A percentile compares a stretch with the other conserved stretches of the same genome.
These are phyloP conservation scores for Agraylea sexmaculata DNA, from an alignment of 1,140 invertebrate species.

Conservation along the genomic window DNA sequence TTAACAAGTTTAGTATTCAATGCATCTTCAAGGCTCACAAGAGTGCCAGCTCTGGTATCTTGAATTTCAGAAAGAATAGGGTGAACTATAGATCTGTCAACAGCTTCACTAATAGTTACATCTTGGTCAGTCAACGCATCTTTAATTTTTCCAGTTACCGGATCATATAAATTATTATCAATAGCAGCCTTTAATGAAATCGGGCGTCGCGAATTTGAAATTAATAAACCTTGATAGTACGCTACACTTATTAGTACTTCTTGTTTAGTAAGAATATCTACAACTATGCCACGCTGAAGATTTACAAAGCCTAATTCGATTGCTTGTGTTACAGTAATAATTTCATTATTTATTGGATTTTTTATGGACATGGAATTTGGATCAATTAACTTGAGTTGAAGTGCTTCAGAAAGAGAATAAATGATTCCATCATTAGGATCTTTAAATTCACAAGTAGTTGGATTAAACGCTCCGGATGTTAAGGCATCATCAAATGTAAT, in stretches of 20 bases:
- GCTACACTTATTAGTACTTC: conserved; percentile 57
- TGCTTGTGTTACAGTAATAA: conserved; percentile 59
- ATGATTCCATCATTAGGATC: conserved; percentile 48
- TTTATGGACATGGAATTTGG: conserved; percentile 57
- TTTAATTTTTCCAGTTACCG: conserved; percentile 54
- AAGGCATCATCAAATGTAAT: conserved; percentile 53
- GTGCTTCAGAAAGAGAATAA: conserved; percentile 56
- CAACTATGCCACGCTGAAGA: conserved; percentile 55
- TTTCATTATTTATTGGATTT: conserved; percentile 57
- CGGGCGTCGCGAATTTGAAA: conserved; percentile 51
- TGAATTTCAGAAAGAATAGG: conserved; percentile 71
- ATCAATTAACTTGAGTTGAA: conserved; percentile 62
- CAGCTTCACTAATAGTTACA: conserved; percentile 60
- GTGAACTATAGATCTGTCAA: conserved; percentile 69
- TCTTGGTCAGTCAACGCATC: conserved; percentile 58
- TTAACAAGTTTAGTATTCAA: conserved; percentile 55
- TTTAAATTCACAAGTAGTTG: conserved; percentile 48
- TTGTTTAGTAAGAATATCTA: conserved; percentile 54
- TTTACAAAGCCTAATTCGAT: conserved; percentile 67
- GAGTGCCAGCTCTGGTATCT: conserved; percentile 57
- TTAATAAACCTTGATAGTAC: conserved; percentile 56
- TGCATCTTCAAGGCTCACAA: conserved; percentile 56
- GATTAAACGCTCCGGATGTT: conserved; percentile 51
- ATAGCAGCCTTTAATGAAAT: conserved; percentile 67
- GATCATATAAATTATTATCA: conserved; percentile 57